Percentiles rank a stretch among this genome's conserved stretches.
Evolutionary conservation across 2,113 vertebrate species (phyloP).

Genomic region (Malurus elegans): DNA sequence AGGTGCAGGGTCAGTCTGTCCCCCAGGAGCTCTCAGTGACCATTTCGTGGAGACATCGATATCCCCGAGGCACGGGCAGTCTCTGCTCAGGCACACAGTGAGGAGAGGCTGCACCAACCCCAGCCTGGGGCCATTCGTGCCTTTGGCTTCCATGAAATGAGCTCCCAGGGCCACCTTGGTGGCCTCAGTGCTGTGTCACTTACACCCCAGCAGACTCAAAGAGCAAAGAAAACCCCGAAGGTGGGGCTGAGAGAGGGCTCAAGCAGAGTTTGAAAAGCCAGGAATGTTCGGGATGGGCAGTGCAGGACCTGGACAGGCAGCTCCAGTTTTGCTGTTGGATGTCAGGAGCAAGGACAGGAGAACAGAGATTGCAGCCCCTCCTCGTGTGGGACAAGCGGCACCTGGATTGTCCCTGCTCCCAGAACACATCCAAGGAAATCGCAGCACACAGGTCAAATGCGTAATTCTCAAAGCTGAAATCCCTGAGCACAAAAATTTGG

Average conservation of each 20-base stretch:
- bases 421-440: accelerated
- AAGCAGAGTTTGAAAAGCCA: neutral
- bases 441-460: neutral
- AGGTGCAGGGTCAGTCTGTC: neutral
- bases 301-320: neutral
- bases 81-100: neutral
- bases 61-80: neutral
- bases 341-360: accelerated
- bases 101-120: neutral
- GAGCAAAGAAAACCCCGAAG: accelerated
- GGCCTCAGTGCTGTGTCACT: too few species aligned
- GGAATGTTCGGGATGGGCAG: too few species aligned
- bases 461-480: neutral
- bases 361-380: neutral
- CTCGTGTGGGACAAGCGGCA: neutral
- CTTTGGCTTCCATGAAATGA: neutral
- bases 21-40: neutral
- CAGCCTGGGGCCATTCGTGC: neutral
- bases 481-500: neutral
- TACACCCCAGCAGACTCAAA: neutral
- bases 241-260: neutral
- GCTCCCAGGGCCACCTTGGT: neutral
- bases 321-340: neutral
- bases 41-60: neutral
- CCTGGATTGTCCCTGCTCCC: accelerated